A percentile compares a stretch with the other conserved stretches of the same genome.
Evolutionary conservation across 2,797 vertebrate species (phyloP).

Genomic region (Salmo trutta): DNA sequence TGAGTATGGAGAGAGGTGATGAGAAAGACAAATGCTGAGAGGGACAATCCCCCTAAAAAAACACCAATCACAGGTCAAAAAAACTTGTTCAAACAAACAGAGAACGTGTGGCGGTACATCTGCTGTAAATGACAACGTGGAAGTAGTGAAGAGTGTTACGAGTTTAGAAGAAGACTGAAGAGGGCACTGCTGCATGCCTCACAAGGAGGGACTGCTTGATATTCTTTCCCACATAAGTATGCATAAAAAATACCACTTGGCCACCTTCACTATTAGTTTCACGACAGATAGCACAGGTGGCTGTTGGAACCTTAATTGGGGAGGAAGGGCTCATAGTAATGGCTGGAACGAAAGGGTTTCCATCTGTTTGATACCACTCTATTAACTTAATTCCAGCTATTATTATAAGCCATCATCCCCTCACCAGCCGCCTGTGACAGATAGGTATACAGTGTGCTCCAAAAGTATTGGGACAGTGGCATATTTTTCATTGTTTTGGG

Average conservation of each 20-base stretch:
- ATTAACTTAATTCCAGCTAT: too few species aligned
- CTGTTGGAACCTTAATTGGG: too few species aligned
- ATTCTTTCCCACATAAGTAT: not conserved
- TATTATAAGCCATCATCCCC: too few species aligned
- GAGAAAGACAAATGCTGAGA: conserved; percentile 34
- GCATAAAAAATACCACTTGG: not conserved
- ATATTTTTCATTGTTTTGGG: too few species aligned
- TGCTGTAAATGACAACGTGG: not conserved
- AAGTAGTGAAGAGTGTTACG: not conserved
- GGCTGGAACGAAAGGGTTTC: too few species aligned
- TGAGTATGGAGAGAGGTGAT: conserved; percentile 38
- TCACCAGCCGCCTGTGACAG: too few species aligned
- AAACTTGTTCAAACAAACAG: not conserved
- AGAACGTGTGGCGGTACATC: not conserved
- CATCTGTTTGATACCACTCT: too few species aligned
- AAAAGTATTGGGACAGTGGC: too few species aligned
- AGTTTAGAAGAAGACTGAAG: not conserved
- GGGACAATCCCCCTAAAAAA: conserved; percentile 31
- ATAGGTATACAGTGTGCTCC: too few species aligned
- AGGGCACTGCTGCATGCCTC: not conserved
- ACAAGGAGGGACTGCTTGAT: not conserved
- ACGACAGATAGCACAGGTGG: not conserved
- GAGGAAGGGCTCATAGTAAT: too few species aligned
- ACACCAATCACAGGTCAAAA: conserved; percentile 6
- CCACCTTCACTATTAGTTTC: not conserved